Base-by-base conservation (phyloP, 2,888 invertebrate species). In the Orthonevra nobilis region DNA sequence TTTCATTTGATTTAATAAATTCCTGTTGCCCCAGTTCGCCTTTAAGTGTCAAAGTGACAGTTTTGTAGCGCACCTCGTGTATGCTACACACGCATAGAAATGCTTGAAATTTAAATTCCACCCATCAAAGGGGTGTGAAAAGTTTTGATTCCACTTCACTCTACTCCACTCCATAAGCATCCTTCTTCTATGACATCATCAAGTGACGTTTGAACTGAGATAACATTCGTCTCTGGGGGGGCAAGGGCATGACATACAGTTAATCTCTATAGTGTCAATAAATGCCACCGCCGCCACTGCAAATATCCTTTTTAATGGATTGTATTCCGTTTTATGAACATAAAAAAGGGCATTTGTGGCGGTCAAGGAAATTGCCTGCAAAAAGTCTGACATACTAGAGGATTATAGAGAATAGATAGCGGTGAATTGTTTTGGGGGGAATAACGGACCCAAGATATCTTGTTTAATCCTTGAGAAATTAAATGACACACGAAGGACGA, bases 281-380 rank as follows among this genome's bases (percentile, higher is more conserved):
- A 68, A 42, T 66, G 48, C 42, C 23, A 28, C 30, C 14, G 26
- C 28, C 46, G 30, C 26, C 44, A 42, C 50, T 32, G 44, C 34
- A 68, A 74, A 64, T 64, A 77, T 77, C 70, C 75, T 70, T 77
- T 70, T 70, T 64, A 77, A 77, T 77, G 75, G 70, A 70, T 77
- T 70, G 75, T 44, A 32, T 70, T 58, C 46, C 28, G 46, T 44
- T 64, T 44, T 52, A 34, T 30, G 44, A 52, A 42, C n/a, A 48
- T 32, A 44, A 20, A 15, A 34, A 23, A 3, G 15, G 23, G 46
- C 36, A 61, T 60, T 61, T 60, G 61, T 38, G 30, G 46, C 10
- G 54, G 63, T 63, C 64, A 34, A 50, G 56, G 15, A 40, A 48
- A 48, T 54, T 48, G 70, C 46, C 19, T 64, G 40, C 34, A 44